Base-by-base conservation (phyloP, 2,113 vertebrate species). In the Periophthalmodon schlosseri region DNA sequence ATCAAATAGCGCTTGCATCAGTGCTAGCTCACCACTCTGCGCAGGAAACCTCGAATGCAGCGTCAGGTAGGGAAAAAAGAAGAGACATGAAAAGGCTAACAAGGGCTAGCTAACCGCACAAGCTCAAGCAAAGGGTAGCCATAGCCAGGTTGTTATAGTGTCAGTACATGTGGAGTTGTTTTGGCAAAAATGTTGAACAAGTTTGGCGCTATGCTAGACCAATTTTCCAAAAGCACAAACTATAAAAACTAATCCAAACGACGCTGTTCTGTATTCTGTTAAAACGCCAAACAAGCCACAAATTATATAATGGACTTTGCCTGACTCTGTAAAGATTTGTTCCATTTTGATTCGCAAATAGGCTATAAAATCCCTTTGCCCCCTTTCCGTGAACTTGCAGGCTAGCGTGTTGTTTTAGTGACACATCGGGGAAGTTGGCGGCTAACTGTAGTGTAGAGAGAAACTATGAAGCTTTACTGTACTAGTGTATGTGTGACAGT, bases 1-100 rank as follows among this genome's bases (percentile, higher is more conserved):
- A 92, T 92, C 88, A 88, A 93, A 91, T 92, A 89, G 84, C 81
- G 85, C 91, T 90, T 91, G 89, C 89, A 82, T 82, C 86, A 88
- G 75, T 89, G 88, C 89, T 86, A 88, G 86, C 86, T 89, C 88
- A 79, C 82, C 85, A 76, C 80, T 89, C 75, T 82, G 65, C 47
- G 61, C 75, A 87, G 88, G 86, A 90, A 91, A 88, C 81, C 82
- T 60, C 36, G 84, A 88, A 74, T 84, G 87, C 84, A 44, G 82
- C 83, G 88, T 89, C 86, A 91, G 87, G 78, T 87, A 82, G 82
- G 78, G 87, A 73, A 86, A 75, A 44, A 88, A 78, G 73, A 76
- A 50, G 78, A 58, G 81, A 34, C 74, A 82, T 86, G 82, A 88
- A 89, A 28, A 87, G 84, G 81, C 81, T 74, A 84, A 85, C 84